Percentiles rank a stretch among this genome's conserved stretches.
Conservation (phyloP, 2,797 vertebrate species). For the Phalloptychus januarius region DNA sequence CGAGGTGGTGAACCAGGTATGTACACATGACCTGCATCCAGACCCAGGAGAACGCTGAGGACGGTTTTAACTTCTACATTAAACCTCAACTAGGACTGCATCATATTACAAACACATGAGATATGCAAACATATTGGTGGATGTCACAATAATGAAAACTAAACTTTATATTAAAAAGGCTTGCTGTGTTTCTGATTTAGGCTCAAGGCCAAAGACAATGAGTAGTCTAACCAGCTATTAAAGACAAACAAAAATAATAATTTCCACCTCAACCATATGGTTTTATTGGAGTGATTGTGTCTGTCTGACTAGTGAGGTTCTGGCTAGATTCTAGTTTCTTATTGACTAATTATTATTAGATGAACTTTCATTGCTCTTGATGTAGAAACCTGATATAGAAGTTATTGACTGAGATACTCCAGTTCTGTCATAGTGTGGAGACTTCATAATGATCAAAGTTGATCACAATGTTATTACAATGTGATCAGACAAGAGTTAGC, state of each 20-base stretch:
- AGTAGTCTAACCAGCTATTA: background rate
- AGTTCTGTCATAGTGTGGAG: background rate
- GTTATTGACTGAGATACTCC: background rate
- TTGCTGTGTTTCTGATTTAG: background rate
- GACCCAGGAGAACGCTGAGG: background rate
- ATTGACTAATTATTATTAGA: background rate
- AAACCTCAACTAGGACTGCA: background rate
- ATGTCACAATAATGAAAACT: background rate
- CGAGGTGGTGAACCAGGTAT: conserved; percentile 97
- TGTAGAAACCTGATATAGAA: background rate
- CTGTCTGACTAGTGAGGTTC: background rate
- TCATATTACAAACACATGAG: background rate
- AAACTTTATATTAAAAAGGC: background rate
- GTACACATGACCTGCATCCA: conserved; percentile 11
- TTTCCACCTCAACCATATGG: background rate
- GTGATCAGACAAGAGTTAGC: too few relatives aligned
- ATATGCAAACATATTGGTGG: background rate
- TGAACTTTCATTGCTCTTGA: background rate
- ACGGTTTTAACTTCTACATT: background rate
- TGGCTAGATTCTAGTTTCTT: background rate
- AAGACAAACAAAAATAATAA: background rate
- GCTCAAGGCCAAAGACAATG: background rate
- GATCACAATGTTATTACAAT: background rate
- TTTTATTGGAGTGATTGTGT: background rate
- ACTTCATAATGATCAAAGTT: background rate